Evolutionary conservation across 2,888 invertebrate species (phyloP).

Genomic region (Diogma glabrata): DNA sequence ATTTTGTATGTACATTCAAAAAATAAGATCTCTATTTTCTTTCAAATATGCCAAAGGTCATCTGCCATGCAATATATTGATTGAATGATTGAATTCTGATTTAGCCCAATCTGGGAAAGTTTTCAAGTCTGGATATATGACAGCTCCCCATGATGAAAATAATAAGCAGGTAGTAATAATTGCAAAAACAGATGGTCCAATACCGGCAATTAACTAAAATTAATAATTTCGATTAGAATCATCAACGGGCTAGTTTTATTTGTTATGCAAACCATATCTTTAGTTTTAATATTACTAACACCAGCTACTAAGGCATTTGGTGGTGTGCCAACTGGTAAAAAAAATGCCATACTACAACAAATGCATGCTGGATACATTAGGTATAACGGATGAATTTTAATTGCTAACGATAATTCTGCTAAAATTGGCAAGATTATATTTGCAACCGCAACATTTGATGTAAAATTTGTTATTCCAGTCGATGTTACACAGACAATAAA

Average conservation of each 20-base stretch:
- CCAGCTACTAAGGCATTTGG: conserved; percentile 90
- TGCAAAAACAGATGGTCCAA: no score
- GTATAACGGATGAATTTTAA: conserved; percentile 72
- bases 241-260: neutral
- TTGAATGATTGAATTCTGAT: no score
- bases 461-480: conserved; percentile 76
- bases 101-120: no score
- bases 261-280: conserved; percentile 43
- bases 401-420: conserved; percentile 59
- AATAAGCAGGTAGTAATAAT: no score
- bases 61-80: no score
- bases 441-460: conserved; percentile 83
- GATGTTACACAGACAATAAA: conserved; percentile 64
- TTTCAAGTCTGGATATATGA: no score
- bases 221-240: neutral
- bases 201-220: no score
- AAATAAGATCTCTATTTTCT: no score
- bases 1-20: no score
- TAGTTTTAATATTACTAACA: conserved; percentile 65
- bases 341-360: conserved; percentile 85
- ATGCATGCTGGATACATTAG: conserved; percentile 82
- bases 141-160: no score
- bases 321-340: conserved; percentile 89
- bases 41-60: no score
- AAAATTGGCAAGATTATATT: conserved; percentile 78